Evolutionary conservation across 2,113 vertebrate species (phyloP), one percentile per base, ranked within the genome.

Genomic region (Peromyscus californicus): DNA sequence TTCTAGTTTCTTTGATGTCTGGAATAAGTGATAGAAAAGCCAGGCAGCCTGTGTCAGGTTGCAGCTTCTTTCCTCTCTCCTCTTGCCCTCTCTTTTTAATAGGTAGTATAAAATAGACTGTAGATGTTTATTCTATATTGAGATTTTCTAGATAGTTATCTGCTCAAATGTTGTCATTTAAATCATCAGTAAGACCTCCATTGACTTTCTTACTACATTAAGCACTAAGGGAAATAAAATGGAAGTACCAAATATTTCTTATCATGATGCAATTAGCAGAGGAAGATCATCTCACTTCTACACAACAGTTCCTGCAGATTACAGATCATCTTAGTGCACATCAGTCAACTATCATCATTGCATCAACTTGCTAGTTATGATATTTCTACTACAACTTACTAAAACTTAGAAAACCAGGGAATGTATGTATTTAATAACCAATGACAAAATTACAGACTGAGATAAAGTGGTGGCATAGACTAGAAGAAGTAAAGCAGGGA

Each of bases 11-110:
- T 89, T 26, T 57, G 59, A 94, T 51, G 3, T 70, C 10, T 61
- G 5, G 13, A 63, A 45, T 5, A 65, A 12, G 22, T 54, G 21
- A 65, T 12, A 92, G 29, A 75, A 79, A 91, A 93, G 16, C 15
- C 31, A 29, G 13, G 1, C 3, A 21, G 0, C 51, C 33, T 31
- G 3, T 57, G 7, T 21, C 2, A 26, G 15, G 7, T 4, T 75
- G 3, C 16, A 21, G 2, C 7, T 1, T 22, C 6, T 16, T 1
- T 13, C 8, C 39, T 3, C 9, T 54, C 3, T 1, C 13, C 74
- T 45, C 8, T 33, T 51, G 0, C 74, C 22, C 91, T n/a, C 5
- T 24, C 6, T 87, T 89, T 59, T 78, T 42, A 51, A 29, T 45
- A 11, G n/a, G 0, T 84, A 69, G 5, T 22, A 63, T 63, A 13